phyloP scores from a whole-genome alignment of 2,888 invertebrate species.

The Tetragnatha montana region DNA sequence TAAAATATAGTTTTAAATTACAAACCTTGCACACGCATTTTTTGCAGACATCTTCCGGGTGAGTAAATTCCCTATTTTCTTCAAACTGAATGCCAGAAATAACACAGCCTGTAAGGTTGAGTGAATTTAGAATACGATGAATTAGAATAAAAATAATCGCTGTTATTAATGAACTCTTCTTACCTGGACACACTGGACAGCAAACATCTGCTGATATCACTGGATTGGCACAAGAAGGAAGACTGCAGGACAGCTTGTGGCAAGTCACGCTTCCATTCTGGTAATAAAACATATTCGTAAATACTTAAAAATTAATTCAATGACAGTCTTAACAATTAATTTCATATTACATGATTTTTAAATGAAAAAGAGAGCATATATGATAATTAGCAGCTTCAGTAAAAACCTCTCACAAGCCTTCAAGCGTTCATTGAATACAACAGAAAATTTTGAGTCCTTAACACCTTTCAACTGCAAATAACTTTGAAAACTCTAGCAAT shows the following conservation, averaged over 20 bases:
- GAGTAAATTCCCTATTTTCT: conserved; percentile 56
- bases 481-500: no score
- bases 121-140: no score
- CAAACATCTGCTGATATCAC: conserved; percentile 36
- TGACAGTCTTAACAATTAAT: background rate
- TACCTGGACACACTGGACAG: conserved; percentile 68
- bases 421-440: background rate
- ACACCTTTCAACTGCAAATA: no score
- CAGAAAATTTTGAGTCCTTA: background rate
- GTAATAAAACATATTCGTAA: background rate
- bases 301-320: background rate
- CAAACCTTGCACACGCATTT: conserved; percentile 67
- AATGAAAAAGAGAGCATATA: background rate
- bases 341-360: background rate
- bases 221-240: conserved; percentile 55
- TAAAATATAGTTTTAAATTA: background rate
- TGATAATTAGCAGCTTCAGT: background rate
- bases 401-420: no score
- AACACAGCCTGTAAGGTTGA: conserved; percentile 52
- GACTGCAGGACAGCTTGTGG: conserved; percentile 43
- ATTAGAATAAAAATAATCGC: background rate
- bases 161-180: background rate
- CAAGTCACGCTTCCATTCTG: conserved; percentile 68
- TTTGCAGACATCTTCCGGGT: conserved; percentile 67
- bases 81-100: conserved; percentile 49